Conservation (phyloP, 2,113 vertebrate species). For the Passer montanus region DNA sequence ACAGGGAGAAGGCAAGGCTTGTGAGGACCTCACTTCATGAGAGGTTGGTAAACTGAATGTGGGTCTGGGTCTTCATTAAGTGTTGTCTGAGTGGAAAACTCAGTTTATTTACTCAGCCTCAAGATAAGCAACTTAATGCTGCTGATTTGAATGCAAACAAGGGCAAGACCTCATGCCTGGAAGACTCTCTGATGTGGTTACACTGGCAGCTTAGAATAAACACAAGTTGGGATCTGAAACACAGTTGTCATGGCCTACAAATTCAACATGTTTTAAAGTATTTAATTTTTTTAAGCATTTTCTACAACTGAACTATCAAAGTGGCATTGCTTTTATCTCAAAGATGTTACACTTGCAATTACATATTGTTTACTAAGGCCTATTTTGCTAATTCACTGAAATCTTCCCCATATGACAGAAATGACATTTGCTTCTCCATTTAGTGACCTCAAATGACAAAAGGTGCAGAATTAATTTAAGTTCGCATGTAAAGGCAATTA, state of each 20-base stretch:
- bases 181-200: constrained; percentile 63
- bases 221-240: constrained; percentile 54
- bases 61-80: not conserved
- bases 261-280: constrained; percentile 30
- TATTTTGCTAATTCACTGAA: constrained; percentile 30
- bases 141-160: constrained; percentile 68
- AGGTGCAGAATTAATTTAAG: not conserved
- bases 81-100: constrained; percentile 37
- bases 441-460: not conserved
- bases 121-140: constrained; percentile 66
- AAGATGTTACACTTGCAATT: constrained; percentile 13
- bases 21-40: not conserved
- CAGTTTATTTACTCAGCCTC: constrained; percentile 43
- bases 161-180: constrained; percentile 57
- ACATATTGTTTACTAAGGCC: constrained; percentile 12
- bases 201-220: constrained; percentile 68
- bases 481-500: not conserved
- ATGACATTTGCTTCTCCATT: not conserved
- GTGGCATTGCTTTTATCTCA: not conserved
- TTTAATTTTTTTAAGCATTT: not conserved
- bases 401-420: constrained; percentile 6
- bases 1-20: not conserved
- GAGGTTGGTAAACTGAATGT: not conserved
- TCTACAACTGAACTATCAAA: constrained; percentile 21
- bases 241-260: constrained; percentile 53